phyloP scores from a whole-genome alignment of 2,113 vertebrate genomes.

The Notothenia rossii region DNA sequence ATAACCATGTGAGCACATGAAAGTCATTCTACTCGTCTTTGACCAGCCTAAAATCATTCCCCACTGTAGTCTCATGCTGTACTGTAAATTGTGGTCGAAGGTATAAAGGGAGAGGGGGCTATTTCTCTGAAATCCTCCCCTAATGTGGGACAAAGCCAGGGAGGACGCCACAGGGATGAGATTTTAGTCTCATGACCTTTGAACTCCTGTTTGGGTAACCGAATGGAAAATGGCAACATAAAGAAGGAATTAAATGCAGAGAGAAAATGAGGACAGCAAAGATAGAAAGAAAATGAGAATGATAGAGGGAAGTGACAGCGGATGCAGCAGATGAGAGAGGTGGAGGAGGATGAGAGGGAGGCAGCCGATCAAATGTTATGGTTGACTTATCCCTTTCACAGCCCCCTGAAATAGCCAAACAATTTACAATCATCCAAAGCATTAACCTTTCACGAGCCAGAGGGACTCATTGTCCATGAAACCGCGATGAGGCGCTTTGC shows the following conservation, averaged over 20 bases:
- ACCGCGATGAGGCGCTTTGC: slow-evolving; percentile 57
- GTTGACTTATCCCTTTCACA: slow-evolving; percentile 71
- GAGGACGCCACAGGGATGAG: neutral
- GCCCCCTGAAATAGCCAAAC: slow-evolving; percentile 75
- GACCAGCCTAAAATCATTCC: neutral
- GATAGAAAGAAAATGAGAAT: slow-evolving; percentile 46
- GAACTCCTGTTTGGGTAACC: slow-evolving; percentile 16
- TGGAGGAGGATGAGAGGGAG: slow-evolving; percentile 24
- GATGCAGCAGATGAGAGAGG: slow-evolving; percentile 40
- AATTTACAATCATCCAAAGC: slow-evolving; percentile 79
- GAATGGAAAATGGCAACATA: slow-evolving; percentile 15
- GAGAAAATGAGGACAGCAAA: slow-evolving; percentile 20
- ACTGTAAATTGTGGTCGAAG: slow-evolving; percentile 35
- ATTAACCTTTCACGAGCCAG: slow-evolving; percentile 79
- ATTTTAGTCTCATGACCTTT: slow-evolving; percentile 20
- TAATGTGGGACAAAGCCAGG: neutral
- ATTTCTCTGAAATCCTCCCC: slow-evolving; percentile 22
- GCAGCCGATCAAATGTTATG: slow-evolving; percentile 75
- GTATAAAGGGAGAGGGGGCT: neutral
- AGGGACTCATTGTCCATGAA: slow-evolving; percentile 64
- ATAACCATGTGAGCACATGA: slow-evolving; percentile 33
- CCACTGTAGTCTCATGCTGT: slow-evolving; percentile 2
- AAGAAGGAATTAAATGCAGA: slow-evolving; percentile 4
- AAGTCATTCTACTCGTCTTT: slow-evolving; percentile 18
- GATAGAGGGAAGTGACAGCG: slow-evolving; percentile 57